phyloP scores from a whole-genome alignment of 2,113 vertebrate species.

The Hoplias malabaricus region DNA sequence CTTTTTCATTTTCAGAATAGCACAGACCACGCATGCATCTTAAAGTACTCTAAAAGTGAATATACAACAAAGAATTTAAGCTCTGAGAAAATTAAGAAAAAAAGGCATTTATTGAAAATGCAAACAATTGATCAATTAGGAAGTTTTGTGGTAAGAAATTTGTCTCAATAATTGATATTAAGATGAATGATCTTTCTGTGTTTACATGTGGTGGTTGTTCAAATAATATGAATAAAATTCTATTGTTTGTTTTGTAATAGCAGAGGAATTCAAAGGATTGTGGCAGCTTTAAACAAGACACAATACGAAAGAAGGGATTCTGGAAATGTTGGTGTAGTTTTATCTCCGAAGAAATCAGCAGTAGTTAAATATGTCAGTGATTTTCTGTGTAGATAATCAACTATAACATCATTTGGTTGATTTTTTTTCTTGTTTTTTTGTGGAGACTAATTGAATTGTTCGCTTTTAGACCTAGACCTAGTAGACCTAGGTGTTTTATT shows the following conservation, averaged over 20 bases:
- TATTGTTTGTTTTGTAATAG: neutral
- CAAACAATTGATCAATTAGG: neutral
- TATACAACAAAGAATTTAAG: neutral
- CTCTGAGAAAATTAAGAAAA: neutral
- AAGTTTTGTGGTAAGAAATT: neutral
- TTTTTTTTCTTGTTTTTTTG: too few species aligned
- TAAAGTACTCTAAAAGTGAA: neutral
- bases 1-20: neutral
- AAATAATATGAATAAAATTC: too few species aligned
- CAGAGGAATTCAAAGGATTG: neutral
- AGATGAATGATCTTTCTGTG: neutral
- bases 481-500: too few species aligned
- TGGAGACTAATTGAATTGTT: too few species aligned
- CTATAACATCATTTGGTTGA: too few species aligned
- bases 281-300: neutral
- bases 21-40: neutral
- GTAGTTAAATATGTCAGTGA: neutral
- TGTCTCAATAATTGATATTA: neutral
- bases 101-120: neutral
- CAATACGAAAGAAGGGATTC: neutral
- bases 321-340: conserved; percentile 33
- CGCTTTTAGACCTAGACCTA: too few species aligned
- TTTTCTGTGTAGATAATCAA: too few species aligned
- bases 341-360: neutral
- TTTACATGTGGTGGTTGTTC: neutral